Conservation (phyloP, 2,797 vertebrate species). For the Lophotriccus pileatus region DNA sequence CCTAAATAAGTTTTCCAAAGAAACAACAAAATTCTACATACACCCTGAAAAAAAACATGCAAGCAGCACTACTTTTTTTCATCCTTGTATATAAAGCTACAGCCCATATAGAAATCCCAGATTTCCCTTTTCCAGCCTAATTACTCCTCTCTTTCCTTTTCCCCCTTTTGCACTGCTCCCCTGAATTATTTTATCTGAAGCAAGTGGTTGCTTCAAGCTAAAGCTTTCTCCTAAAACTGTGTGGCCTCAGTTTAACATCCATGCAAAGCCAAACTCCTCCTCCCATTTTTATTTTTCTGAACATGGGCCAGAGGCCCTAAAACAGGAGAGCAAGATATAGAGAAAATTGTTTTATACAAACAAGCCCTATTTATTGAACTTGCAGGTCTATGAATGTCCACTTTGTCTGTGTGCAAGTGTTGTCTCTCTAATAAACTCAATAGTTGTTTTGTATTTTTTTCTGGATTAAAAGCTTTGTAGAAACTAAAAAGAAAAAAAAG, state of each 20-base stretch:
- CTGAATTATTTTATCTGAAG: constrained; percentile 23
- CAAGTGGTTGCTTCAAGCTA: background rate
- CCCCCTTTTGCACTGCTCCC: background rate
- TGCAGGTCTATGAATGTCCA: constrained; percentile 41
- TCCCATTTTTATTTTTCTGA: constrained; percentile 45
- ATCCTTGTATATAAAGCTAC: background rate
- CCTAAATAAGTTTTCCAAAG: constrained; percentile 53
- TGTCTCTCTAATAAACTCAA: constrained; percentile 55
- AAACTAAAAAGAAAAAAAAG: constrained; percentile 59
- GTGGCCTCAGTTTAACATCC: constrained; percentile 24
- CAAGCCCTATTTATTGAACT: constrained; percentile 57
- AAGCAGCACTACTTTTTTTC: background rate
- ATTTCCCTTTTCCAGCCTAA: constrained; percentile 13
- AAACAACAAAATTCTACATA: constrained; percentile 13
- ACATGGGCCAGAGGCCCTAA: constrained; percentile 19
- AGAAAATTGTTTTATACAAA: constrained; percentile 43
- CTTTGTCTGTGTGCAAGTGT: constrained; percentile 58
- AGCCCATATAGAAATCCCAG: background rate
- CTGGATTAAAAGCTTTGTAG: constrained; percentile 68
- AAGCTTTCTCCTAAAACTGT: background rate
- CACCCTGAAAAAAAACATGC: background rate
- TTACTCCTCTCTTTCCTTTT: background rate
- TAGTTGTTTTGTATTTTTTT: constrained; percentile 69
- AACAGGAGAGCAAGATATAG: constrained; percentile 44
- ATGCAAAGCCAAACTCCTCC: constrained; percentile 41